These are phyloP conservation scores for Thalassophryne amazonica DNA, from an alignment of 2,797 vertebrate species.

Conservation along the genomic window DNA sequence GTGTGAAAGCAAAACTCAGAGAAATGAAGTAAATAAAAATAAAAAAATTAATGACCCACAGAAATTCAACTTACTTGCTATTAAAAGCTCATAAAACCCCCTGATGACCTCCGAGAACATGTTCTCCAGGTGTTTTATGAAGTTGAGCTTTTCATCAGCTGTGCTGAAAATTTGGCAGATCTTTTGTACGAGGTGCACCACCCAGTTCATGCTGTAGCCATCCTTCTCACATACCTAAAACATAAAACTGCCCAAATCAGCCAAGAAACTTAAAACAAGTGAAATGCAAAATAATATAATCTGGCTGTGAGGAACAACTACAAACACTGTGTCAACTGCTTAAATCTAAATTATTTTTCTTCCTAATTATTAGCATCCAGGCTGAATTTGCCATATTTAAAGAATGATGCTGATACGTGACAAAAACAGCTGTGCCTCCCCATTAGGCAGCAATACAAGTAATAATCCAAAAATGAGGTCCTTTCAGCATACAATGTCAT, in stretches of 20 bases:
- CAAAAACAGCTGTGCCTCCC: no score
- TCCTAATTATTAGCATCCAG: no score
- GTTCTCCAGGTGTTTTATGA: constrained; percentile 84
- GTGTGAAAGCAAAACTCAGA: neutral
- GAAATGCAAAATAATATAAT: neutral
- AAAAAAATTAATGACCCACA: neutral
- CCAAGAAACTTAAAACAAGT: neutral
- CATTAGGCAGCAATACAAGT: no score
- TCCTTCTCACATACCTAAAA: constrained; percentile 91
- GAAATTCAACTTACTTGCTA: constrained; percentile 73
- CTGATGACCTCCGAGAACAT: constrained; percentile 79
- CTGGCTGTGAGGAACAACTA: neutral
- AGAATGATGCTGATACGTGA: no score
- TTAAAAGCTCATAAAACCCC: constrained; percentile 76
- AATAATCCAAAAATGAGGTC: no score
- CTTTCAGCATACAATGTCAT: no score
- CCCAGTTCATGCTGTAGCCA: constrained; percentile 87
- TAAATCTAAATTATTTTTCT: no score
- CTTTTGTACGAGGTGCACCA: constrained; percentile 84
- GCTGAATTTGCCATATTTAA: no score
- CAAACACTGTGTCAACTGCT: no score
- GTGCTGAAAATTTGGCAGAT: constrained; percentile 80
- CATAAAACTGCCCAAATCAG: neutral
- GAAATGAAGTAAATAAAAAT: no score
- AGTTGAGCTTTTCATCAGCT: constrained; percentile 71